Base-by-base conservation (phyloP, 2,888 invertebrate species). In the Diploptera punctata region DNA sequence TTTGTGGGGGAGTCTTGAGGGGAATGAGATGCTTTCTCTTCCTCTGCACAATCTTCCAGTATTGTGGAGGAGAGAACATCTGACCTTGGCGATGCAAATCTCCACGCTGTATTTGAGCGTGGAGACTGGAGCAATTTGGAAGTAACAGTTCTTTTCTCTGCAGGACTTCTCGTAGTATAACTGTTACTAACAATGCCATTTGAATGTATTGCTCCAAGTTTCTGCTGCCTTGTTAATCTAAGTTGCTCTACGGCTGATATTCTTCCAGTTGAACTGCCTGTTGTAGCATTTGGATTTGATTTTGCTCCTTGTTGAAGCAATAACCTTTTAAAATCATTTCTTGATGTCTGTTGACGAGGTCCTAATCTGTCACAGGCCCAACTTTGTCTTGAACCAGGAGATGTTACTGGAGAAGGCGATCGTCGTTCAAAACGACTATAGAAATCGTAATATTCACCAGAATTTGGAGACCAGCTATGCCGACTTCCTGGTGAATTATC, bases 1-100 rank as follows among this genome's bases (percentile, higher is more conserved):
- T n/a, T 38, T 16, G 33, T 10, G 13, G 18, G 26, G 26, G 43
- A 47, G 2, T 67, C 52, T 21, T 62, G 49, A 43, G 71, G 73
- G 16, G 74, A 73, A 61, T 43, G 19, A 0, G 82, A 82, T 1
- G 81, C 89, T 77, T 93, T 92, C 79, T 94, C 94, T 79, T 91
- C 91, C 79, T 93, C 93, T 79, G 92, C 90, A 78, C 88, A 86
- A 77, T 91, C 95, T 85, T 95, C 95, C 49, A 91, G 91, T 81
- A 95, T 95, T 72, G 94, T 93, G 60, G 93, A 92, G 52, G 94
- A 93, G 79, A 95, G 88, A 68, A 95, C 93, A 79, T 95, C 93
- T 24, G 92, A 93, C 78, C 94, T 86, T 1, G 91, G 92, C 77
- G 89, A 91, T 44, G 90, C 87, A 78, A 92, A 91, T 76, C 91